Evolutionary conservation across 2,113 vertebrate genomes (phyloP).

Genomic region (Heterotis niloticus): DNA sequence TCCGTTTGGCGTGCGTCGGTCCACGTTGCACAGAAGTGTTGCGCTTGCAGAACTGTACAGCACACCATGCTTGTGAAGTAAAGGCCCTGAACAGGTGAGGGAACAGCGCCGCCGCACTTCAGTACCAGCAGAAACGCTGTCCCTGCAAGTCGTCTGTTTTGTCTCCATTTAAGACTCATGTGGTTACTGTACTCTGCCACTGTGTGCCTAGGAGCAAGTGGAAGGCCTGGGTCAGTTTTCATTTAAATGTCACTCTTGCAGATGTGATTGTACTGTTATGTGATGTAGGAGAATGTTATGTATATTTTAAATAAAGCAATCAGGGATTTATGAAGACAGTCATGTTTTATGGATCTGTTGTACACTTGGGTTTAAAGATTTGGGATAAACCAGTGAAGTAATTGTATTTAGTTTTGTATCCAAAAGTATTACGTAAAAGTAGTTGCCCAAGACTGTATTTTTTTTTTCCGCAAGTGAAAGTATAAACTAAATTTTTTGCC

Average conservation of each 20-base stretch:
- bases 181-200: constrained; percentile 17
- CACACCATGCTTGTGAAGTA: no score
- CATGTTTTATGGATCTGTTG: no score
- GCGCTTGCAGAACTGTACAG: no score
- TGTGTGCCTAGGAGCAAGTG: constrained; percentile 32
- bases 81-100: not conserved
- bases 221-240: constrained; percentile 34
- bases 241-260: constrained; percentile 59
- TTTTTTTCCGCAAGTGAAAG: no score
- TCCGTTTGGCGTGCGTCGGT: no score
- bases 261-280: constrained; percentile 67
- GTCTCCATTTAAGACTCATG: not conserved
- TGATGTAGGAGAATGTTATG: constrained; percentile 60
- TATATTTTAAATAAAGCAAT: constrained; percentile 72
- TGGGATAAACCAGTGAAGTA: no score
- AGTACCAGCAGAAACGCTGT: not conserved
- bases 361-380: no score
- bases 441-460: no score
- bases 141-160: not conserved
- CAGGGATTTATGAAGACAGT: constrained; percentile 49
- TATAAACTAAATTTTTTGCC: no score
- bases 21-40: no score
- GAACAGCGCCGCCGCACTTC: not conserved
- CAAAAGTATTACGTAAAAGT: no score
- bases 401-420: no score